These are phyloP conservation scores for Sanderia malayensis DNA, from an alignment of 30 jellyfish, hydroid and myxozoan species.

Conservation along the genomic window DNA sequence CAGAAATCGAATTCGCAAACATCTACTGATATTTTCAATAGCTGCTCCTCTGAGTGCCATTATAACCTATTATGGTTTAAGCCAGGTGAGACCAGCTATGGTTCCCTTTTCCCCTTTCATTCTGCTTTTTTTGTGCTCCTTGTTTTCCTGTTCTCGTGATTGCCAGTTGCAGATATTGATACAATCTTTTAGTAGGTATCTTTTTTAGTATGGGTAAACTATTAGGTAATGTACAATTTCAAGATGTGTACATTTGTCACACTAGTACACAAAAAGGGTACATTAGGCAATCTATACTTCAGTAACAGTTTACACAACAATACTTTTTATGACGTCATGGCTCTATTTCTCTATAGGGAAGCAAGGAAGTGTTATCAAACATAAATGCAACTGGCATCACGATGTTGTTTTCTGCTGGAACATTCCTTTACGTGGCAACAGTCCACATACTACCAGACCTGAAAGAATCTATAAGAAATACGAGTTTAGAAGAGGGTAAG, in stretches of 20 bases:
- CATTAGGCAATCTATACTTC: too few relatives aligned
- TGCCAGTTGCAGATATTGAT: too few relatives aligned
- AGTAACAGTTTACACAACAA: too few relatives aligned
- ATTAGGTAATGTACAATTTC: too few relatives aligned
- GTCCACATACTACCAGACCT: conserved; percentile 95
- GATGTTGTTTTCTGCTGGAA: conserved; percentile 97
- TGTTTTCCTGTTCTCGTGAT: too few relatives aligned
- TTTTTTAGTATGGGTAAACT: too few relatives aligned
- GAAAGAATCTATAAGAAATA: conserved; percentile 25
- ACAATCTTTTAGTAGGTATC: too few relatives aligned
- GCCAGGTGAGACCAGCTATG: conserved; percentile 85
- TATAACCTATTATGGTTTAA: conserved; percentile 81
- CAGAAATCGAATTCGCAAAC: conserved; percentile 86
- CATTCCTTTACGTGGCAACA: conserved; percentile 97
- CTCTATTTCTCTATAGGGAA: conserved; percentile 71
- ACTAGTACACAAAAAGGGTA: too few relatives aligned
- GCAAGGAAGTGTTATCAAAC: conserved; percentile 79
- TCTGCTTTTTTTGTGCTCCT: too few relatives aligned
- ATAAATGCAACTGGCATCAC: conserved; percentile 93
- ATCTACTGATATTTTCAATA: conserved; percentile 69
- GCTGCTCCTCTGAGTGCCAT: conserved; percentile 91
- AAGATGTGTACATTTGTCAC: too few relatives aligned
- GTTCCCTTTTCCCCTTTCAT: too few relatives aligned
- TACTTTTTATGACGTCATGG: too few relatives aligned
- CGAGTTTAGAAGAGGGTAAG: conserved; percentile 59